A percentile compares a stretch with the other conserved stretches of the same genome.
These are phyloP conservation scores for Aplocera efformata DNA, from an alignment of 2,888 invertebrate species.

Conservation along the genomic window DNA sequence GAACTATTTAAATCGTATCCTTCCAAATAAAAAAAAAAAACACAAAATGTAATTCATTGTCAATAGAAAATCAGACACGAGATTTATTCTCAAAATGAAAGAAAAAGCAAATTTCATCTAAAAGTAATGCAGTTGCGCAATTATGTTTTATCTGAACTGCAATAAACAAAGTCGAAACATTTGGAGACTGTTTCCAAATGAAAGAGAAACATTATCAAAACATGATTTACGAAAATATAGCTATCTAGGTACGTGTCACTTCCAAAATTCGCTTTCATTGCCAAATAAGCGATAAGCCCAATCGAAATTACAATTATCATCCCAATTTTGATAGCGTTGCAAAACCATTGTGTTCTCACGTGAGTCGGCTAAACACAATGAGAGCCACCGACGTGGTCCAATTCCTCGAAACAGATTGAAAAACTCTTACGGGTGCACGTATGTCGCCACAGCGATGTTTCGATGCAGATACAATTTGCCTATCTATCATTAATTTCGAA, in stretches of 20 bases:
- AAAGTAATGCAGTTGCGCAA: no score
- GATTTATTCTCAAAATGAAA: no score
- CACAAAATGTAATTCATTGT: no score
- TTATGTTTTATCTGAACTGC: no score
- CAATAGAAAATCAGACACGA: no score
- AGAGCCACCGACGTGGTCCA: constrained; percentile 72
- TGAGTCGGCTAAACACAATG: constrained; percentile 73
- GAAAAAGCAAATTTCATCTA: no score
- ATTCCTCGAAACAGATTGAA: constrained; percentile 76
- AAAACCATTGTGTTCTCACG: constrained; percentile 76
- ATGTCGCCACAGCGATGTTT: constrained; percentile 68
- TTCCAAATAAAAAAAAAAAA: no score
- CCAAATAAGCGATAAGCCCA: constrained; percentile 35
- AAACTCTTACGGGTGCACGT: constrained; percentile 77
- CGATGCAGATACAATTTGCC: constrained; percentile 37
- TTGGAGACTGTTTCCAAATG: no score
- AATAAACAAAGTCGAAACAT: no score
- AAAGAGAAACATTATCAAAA: not conserved
- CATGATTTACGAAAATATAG: not conserved
- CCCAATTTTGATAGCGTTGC: constrained; percentile 56
- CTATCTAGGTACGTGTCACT: constrained; percentile 17
- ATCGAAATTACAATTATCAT: constrained; percentile 41
- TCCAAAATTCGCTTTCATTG: constrained; percentile 16
- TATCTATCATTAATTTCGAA: constrained; percentile 47
- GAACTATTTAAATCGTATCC: no score